Evolutionary conservation across 2,888 invertebrate species (phyloP), one percentile per base, ranked within the genome.

Genomic region (Lasioglossum oenotherae): DNA sequence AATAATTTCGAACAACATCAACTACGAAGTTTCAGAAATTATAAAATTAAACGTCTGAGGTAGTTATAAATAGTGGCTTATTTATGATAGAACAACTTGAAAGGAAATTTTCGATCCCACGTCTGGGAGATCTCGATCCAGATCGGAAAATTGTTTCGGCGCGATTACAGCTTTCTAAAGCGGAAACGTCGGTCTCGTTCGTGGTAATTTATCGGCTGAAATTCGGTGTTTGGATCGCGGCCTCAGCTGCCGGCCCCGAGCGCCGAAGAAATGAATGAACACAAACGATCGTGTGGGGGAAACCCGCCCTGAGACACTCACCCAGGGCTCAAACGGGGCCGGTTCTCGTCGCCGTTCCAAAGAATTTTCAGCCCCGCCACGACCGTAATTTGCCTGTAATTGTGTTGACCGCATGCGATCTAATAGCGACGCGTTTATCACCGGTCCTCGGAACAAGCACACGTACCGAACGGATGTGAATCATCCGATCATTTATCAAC

Each of bases 401-500:
- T 73, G 60, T 78, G 73, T 74, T 31, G 79, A 44, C 57, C 35
- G 69, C 78, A 44, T 71, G 78, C 71, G 78, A 74, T 73, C 41
- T 72, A 88, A 85, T 76, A 80, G 57, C 79, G 79, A 38, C 57
- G 76, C 73, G 80, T 86, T 87, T 87, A 82, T 87, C 85, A 74
- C 78, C 74, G 64, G 74, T 2, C 14, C 38, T 23, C 85, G 85
- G 80, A 35, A 78, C 69, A 44, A 16, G 72, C 23, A 38, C 77
- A 69, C 82, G 75, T 64, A 79, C 67, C 78, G 80, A 85, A 80
- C 87, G 87, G 85, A 84, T 80, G 84, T 85, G 88, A 89, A 89
- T 90, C 89, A 88, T 79, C 53, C 78, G 73, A 81, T 87, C 86
- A 74, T 89, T 88, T 88, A 88, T 90, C 89, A 90, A 79, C 74